A percentile compares a stretch with the other conserved stretches of the same genome.
Evolutionary conservation across 2,113 vertebrate genomes (phyloP).

Genomic region (Ibidorhyncha struthersii): DNA sequence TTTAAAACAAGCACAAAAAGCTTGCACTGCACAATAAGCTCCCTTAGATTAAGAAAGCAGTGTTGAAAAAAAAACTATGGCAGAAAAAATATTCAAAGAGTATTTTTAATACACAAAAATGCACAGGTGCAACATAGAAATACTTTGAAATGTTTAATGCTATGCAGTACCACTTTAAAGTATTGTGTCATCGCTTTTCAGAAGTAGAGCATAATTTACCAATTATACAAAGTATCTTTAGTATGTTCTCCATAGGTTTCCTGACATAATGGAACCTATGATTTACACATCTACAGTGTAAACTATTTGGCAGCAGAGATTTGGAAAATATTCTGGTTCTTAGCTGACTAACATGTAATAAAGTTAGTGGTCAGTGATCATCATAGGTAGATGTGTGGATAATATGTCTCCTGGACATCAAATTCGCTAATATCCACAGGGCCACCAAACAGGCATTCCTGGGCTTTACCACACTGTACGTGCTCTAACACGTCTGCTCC

Average conservation of each 20-base stretch:
- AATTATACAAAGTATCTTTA: background rate
- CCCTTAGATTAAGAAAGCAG: background rate
- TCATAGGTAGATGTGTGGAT: background rate
- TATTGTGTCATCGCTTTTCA: background rate
- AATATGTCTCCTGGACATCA: background rate
- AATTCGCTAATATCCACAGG: background rate
- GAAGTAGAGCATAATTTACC: background rate
- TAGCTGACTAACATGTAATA: background rate
- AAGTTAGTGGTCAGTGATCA: background rate
- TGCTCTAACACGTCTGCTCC: background rate
- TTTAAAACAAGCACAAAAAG: background rate
- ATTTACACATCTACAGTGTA: background rate
- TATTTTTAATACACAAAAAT: background rate
- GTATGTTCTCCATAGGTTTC: background rate
- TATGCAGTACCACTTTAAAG: background rate
- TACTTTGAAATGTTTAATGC: background rate
- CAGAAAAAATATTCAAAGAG: background rate
- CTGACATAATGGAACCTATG: background rate
- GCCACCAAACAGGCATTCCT: background rate
- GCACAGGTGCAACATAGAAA: background rate
- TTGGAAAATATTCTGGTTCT: background rate
- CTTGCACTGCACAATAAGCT: background rate
- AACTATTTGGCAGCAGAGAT: background rate
- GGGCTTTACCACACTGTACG: background rate
- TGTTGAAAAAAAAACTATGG: background rate